Conservation (phyloP, 2,888 invertebrate genomes). For the Caenorhabditis sp. region DNA sequence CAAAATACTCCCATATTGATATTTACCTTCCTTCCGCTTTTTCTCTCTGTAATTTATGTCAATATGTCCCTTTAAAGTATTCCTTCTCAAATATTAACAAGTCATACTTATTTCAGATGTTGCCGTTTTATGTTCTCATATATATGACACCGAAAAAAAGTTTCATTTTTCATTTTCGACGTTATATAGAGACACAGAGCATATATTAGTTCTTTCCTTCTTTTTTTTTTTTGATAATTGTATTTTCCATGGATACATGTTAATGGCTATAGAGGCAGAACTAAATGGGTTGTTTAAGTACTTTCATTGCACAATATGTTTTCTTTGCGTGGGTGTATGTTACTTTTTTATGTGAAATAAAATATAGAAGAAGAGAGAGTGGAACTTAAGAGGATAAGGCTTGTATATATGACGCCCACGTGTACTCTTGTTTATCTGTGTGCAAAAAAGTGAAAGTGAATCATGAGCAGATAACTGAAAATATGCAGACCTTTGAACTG, state of each 20-base stretch:
- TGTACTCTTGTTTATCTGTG: too few species aligned
- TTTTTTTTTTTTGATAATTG: neutral
- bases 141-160: slow-evolving; percentile 2
- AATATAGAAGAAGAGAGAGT: too few species aligned
- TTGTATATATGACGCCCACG: too few species aligned
- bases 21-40: neutral
- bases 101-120: neutral
- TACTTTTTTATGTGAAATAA: neutral
- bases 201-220: too few species aligned
- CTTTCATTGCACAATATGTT: too few species aligned
- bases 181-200: neutral
- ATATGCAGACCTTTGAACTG: too few species aligned
- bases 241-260: neutral
- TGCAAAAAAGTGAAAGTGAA: too few species aligned
- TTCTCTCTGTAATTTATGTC: neutral
- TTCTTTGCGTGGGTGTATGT: neutral
- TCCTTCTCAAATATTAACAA: neutral
- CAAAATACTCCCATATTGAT: slow-evolving; percentile 49
- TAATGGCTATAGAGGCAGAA: too few species aligned
- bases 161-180: neutral
- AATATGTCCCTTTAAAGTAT: neutral
- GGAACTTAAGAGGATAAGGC: too few species aligned
- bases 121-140: slow-evolving; percentile 1
- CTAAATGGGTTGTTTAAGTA: too few species aligned
- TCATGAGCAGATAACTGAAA: too few species aligned